These are phyloP conservation scores for Glaucopsyche alexis DNA, from an alignment of 2,888 invertebrate species.

Conservation along the genomic window DNA sequence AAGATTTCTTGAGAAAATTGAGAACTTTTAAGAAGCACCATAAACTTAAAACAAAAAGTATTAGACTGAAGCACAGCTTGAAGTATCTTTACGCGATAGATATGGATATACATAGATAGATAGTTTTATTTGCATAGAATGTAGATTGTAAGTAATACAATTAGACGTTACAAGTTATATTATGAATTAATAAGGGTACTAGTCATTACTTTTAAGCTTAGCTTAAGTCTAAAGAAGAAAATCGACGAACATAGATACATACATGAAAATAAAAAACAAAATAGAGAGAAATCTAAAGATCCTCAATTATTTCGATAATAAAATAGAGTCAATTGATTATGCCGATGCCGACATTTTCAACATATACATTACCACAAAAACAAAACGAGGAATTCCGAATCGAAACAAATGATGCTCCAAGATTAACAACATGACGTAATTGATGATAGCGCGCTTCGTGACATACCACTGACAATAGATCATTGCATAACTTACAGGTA, in stretches of 20 bases:
- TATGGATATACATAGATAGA: too few species aligned
- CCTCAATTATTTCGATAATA: not conserved
- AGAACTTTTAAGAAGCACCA: too few species aligned
- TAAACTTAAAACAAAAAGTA: too few species aligned
- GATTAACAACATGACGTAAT: slow-evolving; percentile 29
- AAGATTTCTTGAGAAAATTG: not conserved
- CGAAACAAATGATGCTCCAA: slow-evolving; percentile 29
- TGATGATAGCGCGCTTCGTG: slow-evolving; percentile 26
- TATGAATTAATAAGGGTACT: too few species aligned
- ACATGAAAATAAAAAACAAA: not conserved
- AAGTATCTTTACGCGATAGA: too few species aligned
- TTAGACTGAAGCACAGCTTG: too few species aligned
- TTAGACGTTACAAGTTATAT: too few species aligned
- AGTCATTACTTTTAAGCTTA: too few species aligned
- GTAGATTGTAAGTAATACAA: too few species aligned
- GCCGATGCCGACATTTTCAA: slow-evolving; percentile 9
- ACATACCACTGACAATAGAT: slow-evolving; percentile 21
- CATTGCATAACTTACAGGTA: slow-evolving; percentile 22
- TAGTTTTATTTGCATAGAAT: too few species aligned
- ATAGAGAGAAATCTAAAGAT: not conserved
- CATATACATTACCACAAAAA: slow-evolving; percentile 8
- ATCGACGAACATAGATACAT: not conserved
- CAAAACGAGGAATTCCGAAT: slow-evolving; percentile 29
- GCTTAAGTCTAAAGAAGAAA: not conserved
- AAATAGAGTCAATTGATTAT: not conserved